These are phyloP conservation scores for Noctua janthe DNA, from an alignment of 2,888 invertebrate genomes.

Conservation along the genomic window DNA sequence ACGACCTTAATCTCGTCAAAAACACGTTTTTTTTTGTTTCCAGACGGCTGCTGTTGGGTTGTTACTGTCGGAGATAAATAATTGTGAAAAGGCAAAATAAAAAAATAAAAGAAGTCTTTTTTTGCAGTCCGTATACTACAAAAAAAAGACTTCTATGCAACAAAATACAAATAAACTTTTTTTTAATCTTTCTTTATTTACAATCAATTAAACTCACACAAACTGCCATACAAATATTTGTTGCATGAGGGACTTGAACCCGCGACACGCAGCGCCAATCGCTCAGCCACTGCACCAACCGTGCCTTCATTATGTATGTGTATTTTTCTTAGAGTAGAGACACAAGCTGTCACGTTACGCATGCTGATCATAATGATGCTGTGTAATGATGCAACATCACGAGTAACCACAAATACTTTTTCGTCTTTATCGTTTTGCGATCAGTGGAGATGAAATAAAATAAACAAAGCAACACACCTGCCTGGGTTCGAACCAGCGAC, in stretches of 20 bases:
- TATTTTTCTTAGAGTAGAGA: too few relatives aligned
- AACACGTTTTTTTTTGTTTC: not conserved
- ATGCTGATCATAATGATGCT: too few relatives aligned
- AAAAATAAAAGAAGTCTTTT: too few relatives aligned
- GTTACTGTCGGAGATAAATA: not conserved
- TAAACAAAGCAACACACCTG: not conserved
- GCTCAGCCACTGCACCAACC: too few relatives aligned
- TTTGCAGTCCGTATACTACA: not conserved
- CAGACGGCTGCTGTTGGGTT: not conserved
- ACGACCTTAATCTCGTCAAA: not conserved
- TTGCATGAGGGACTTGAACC: not conserved
- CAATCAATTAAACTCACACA: not conserved
- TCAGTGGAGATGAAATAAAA: not conserved
- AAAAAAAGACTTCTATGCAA: not conserved
- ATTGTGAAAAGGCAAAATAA: not conserved
- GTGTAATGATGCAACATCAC: too few relatives aligned
- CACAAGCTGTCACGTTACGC: too few relatives aligned
- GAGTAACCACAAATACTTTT: not conserved
- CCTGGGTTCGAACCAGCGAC: not conserved
- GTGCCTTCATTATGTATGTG: too few relatives aligned
- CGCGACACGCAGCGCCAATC: not conserved
- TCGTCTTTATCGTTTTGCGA: not conserved
- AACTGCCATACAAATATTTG: not conserved
- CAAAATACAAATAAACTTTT: not conserved
- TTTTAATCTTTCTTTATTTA: not conserved